Evolutionary conservation across 2,888 invertebrate genomes (phyloP), one percentile per base, ranked within the genome.

Genomic region (Nemoura dubitans): DNA sequence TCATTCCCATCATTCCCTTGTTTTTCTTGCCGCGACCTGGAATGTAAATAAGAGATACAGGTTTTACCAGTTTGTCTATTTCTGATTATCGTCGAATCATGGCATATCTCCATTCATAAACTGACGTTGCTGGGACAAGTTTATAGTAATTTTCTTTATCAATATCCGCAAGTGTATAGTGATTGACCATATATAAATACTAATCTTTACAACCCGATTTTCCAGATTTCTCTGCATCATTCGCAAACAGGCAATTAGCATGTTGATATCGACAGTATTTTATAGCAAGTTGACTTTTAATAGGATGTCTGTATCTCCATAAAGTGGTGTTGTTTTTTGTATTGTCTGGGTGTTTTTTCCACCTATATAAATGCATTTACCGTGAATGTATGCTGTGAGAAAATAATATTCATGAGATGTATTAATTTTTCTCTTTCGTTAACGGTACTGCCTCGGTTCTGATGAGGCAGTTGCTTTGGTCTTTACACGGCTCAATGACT

Each of bases 1-100:
- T 96, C 94, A 96, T 96, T 59, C 95, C 94, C 96, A 97, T 96
- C 96, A 97, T 97, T 27, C 84, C 84, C 90, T 96, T 96, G 93
- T 97, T 97, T 96, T 96, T 96, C 91, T 96, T 96, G 0, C 96
- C 96, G 88, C 96, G 94, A 89, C 96, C 95, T 95, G 93, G 86
- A 93, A 92, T n/a, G 30, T 30, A 27, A 81, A 26, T 14, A n/a
- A 77, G n/a, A 78, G 26, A 59, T 7, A 59, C 59, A 59, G 21
- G 59, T 59, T 59, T 10, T 21, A 59, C 59, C 6, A 14, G 59
- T 59, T 59, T 59, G 10, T 59, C 59, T 59, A 59, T 21, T 21
- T 36, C 36, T 59, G 59, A 59, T 21, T 2, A 59, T n/a, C n/a
- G n/a, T n/a, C n/a, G n/a, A n/a, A n/a, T n/a, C n/a, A 59, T 21